phyloP scores from a whole-genome alignment of 2,113 vertebrate genomes.

The Scatophagus argus region DNA sequence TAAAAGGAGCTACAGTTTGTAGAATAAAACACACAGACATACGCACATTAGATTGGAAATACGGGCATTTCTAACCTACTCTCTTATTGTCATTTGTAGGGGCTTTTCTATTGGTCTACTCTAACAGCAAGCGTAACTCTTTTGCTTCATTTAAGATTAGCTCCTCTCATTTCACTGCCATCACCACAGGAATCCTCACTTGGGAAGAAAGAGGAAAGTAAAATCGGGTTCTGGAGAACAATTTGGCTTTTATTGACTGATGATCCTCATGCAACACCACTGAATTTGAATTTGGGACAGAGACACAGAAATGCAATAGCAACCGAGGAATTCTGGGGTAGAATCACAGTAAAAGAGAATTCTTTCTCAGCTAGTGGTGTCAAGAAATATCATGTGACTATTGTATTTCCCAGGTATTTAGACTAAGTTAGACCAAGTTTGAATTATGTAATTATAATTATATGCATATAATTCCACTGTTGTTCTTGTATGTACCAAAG shows the following conservation, averaged over 20 bases:
- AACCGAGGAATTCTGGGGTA: not conserved
- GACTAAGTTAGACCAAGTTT: not conserved
- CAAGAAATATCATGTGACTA: not conserved
- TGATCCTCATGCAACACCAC: not conserved
- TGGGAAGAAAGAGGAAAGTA: constrained; percentile 4
- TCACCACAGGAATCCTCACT: not conserved
- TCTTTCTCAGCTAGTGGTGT: not conserved
- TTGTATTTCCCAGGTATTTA: not conserved
- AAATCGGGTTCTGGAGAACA: constrained; percentile 11
- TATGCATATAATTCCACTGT: not conserved
- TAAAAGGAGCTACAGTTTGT: not conserved
- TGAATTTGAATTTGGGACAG: constrained; percentile 15
- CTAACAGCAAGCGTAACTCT: constrained; percentile 28
- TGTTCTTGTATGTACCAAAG: not conserved
- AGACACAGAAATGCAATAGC: constrained; percentile 31
- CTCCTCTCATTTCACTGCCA: constrained; percentile 9
- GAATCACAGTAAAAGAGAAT: constrained; percentile 2
- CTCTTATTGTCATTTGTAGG: not conserved
- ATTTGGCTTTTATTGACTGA: not conserved
- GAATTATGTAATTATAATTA: too few species aligned
- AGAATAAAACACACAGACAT: not conserved
- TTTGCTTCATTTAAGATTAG: constrained; percentile 51
- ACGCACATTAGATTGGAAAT: not conserved
- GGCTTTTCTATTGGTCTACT: constrained; percentile 16
- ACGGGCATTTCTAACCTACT: not conserved